Evolutionary conservation across 2,888 invertebrate species (phyloP).

Genomic region (Lycocerus yunnanus): DNA sequence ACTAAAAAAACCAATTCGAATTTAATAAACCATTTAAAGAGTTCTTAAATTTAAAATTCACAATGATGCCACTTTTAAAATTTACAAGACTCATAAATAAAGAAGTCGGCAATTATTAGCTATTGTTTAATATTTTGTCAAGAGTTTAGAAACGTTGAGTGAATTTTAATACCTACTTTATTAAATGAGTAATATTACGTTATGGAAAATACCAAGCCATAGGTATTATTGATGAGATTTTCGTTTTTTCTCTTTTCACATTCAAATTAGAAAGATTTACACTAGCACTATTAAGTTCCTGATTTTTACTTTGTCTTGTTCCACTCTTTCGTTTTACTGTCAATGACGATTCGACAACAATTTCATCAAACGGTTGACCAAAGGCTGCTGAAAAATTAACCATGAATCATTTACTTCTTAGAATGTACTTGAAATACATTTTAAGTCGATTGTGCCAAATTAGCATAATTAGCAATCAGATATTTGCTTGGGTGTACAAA

Average conservation of each 20-base stretch:
- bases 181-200: neutral
- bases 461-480: conserved; percentile 2
- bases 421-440: conserved; percentile 8
- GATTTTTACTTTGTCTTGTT: conserved; percentile 40
- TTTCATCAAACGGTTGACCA: conserved; percentile 55
- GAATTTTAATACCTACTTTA: neutral
- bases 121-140: neutral
- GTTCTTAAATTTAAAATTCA: neutral
- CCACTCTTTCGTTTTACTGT: conserved; percentile 54
- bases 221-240: neutral
- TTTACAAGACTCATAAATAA: neutral
- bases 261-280: conserved; percentile 6
- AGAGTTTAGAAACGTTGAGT: neutral
- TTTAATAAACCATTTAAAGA: neutral
- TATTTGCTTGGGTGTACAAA: neutral
- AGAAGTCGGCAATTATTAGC: neutral
- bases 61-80: neutral
- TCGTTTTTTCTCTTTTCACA: conserved; percentile 7
- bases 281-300: conserved; percentile 24
- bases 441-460: conserved; percentile 10
- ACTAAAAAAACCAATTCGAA: neutral
- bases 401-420: conserved; percentile 3
- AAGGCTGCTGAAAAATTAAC: conserved; percentile 44
- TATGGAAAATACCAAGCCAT: neutral
- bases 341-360: conserved; percentile 58